A percentile compares a stretch with the other conserved stretches of the same genome.
Evolutionary conservation across 2,797 vertebrate species (phyloP).

Genomic region (Gephyroberyx darwinii): DNA sequence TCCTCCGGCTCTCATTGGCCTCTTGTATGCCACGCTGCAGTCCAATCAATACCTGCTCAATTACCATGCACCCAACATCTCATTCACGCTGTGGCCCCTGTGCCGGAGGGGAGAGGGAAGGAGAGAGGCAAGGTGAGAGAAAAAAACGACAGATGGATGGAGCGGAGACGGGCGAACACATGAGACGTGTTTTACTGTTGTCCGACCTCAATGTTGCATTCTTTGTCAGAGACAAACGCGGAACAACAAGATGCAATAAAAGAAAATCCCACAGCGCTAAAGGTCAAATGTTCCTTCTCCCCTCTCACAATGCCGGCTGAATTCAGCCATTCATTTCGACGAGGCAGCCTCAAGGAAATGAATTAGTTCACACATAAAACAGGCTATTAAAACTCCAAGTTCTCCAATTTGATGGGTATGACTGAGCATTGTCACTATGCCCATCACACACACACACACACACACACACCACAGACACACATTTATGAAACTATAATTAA

Average conservation of each 20-base stretch:
- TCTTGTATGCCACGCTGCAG: constrained; percentile 79
- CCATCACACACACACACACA: constrained; percentile 17
- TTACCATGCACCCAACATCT: constrained; percentile 82
- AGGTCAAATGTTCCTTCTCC: constrained; percentile 60
- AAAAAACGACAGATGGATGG: constrained; percentile 51
- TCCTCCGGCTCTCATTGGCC: constrained; percentile 68
- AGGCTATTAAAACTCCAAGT: constrained; percentile 65
- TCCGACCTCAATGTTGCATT: constrained; percentile 44
- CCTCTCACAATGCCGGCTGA: constrained; percentile 32
- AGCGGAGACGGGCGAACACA: constrained; percentile 48
- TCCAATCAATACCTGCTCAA: constrained; percentile 83
- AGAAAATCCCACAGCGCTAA: constrained; percentile 59
- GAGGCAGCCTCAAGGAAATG: constrained; percentile 56
- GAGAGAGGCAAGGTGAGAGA: constrained; percentile 60
- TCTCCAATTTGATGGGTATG: constrained; percentile 65
- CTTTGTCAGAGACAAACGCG: constrained; percentile 51
- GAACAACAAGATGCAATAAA: constrained; percentile 59
- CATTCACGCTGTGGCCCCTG: constrained; percentile 71
- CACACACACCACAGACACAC: constrained; percentile 54
- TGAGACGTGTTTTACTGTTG: constrained; percentile 45
- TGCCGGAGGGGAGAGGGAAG: constrained; percentile 46
- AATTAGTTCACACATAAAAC: constrained; percentile 66
- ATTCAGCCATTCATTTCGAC: constrained; percentile 52
- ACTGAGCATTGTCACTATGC: constrained; percentile 64
- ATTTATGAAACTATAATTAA: constrained; percentile 75